Percentiles rank a stretch among this genome's conserved stretches.
Conservation (phyloP, 2,797 vertebrate genomes). For the Lepilemur ruficaudatus region DNA sequence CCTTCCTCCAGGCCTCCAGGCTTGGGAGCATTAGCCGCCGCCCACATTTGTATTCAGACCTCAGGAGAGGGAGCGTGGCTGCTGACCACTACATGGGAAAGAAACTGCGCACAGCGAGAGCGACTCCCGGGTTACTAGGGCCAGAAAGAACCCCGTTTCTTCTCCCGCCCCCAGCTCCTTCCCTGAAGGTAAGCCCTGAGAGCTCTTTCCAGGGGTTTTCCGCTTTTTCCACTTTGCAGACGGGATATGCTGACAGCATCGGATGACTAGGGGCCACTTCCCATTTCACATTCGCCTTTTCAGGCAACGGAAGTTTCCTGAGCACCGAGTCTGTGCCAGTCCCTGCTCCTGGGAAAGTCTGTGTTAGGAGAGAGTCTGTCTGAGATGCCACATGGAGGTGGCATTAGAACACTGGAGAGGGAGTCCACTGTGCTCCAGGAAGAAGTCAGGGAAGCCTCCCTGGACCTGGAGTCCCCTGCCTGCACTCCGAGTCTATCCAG, state of each 20-base stretch:
- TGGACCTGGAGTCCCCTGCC: background rate
- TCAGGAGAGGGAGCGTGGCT: background rate
- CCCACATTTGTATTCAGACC: background rate
- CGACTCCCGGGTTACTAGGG: background rate
- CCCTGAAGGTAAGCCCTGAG: no score
- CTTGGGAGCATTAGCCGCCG: background rate
- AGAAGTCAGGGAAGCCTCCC: background rate
- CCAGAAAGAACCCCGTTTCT: background rate
- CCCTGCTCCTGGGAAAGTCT: background rate
- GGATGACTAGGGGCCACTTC: background rate
- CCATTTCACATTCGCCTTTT: background rate
- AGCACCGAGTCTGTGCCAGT: background rate
- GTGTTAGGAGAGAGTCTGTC: background rate
- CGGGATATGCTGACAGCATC: background rate
- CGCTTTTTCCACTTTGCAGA: background rate
- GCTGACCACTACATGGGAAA: background rate
- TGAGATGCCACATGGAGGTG: accelerated
- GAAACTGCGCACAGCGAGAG: background rate
- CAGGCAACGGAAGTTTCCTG: background rate
- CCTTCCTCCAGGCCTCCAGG: background rate
- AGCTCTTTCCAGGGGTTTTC: no score
- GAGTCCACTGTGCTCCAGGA: background rate
- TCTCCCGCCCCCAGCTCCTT: background rate
- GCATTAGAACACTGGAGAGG: background rate
- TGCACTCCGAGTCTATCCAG: background rate